A percentile compares a stretch with the other conserved stretches of the same genome.
Evolutionary conservation across 2,888 invertebrate genomes (phyloP).

Genomic region (Gandaritis pyraliata): DNA sequence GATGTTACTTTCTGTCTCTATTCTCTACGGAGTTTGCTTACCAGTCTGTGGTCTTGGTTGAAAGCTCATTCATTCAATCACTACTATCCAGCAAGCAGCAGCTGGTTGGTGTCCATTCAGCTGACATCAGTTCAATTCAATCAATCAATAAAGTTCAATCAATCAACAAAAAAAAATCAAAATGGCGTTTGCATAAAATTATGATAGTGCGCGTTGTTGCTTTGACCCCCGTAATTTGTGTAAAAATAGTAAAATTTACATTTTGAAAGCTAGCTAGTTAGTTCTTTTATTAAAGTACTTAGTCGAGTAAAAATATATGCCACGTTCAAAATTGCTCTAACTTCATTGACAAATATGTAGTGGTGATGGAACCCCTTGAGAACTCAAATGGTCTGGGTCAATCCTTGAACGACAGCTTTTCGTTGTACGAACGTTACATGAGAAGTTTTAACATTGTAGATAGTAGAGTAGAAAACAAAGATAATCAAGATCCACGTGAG

Average conservation of each 20-base stretch:
- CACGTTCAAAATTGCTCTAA: background rate
- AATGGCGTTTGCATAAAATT: conserved; percentile 1
- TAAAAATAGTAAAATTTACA: background rate
- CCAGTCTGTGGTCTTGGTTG: no score
- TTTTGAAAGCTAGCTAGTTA: background rate
- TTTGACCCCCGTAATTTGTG: background rate
- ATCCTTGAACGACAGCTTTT: conserved; percentile 78
- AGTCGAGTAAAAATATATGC: no score
- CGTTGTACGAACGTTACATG: conserved; percentile 76
- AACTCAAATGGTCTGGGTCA: conserved; percentile 79
- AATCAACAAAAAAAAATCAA: background rate
- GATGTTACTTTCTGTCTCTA: no score
- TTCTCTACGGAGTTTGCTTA: no score
- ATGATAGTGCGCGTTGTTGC: conserved; percentile 2
- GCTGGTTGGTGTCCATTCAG: no score
- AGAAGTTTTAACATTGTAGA: conserved; percentile 76
- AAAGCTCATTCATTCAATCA: no score
- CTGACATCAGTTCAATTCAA: no score
- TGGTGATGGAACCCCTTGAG: conserved; percentile 79
- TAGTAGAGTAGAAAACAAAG: conserved; percentile 56
- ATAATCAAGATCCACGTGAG: conserved; percentile 48
- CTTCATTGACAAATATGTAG: conserved; percentile 53
- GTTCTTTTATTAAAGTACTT: background rate
- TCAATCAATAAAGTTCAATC: background rate
- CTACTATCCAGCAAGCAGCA: no score